These are phyloP conservation scores for Pelecanus crispus DNA, from an alignment of 2,113 vertebrate genomes.

Conservation along the genomic window DNA sequence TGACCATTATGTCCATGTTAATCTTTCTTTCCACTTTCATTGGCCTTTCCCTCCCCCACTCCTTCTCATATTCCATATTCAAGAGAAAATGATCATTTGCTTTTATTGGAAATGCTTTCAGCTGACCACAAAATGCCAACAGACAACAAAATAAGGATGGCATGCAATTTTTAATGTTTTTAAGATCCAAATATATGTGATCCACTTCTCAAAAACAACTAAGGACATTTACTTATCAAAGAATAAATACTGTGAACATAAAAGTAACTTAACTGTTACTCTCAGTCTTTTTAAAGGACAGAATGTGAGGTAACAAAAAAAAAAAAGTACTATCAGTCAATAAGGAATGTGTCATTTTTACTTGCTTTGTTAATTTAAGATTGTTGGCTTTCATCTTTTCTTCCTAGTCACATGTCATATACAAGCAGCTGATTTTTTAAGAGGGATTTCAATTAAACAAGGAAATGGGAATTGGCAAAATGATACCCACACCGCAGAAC, in stretches of 20 bases:
- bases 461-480: not conserved
- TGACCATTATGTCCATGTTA: not conserved
- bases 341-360: not conserved
- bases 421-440: not conserved
- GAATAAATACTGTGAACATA: not conserved
- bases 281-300: not conserved
- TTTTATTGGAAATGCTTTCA: not conserved
- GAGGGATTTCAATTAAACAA: not conserved
- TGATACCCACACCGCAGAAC: not conserved
- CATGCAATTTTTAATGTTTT: not conserved
- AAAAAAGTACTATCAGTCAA: not conserved
- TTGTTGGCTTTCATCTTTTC: not conserved
- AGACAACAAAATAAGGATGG: not conserved
- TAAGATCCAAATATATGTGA: not conserved
- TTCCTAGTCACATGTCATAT: not conserved
- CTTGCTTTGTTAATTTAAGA: not conserved
- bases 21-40: not conserved
- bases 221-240: not conserved
- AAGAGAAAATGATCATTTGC: not conserved
- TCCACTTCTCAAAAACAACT: not conserved
- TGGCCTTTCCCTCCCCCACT: not conserved
- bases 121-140: not conserved
- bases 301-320: not conserved
- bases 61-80: not conserved
- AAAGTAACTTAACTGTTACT: not conserved